Percentiles rank a stretch among this genome's conserved stretches.
Conservation (phyloP, 2,113 vertebrate species). For the Mormyrus iriodes region DNA sequence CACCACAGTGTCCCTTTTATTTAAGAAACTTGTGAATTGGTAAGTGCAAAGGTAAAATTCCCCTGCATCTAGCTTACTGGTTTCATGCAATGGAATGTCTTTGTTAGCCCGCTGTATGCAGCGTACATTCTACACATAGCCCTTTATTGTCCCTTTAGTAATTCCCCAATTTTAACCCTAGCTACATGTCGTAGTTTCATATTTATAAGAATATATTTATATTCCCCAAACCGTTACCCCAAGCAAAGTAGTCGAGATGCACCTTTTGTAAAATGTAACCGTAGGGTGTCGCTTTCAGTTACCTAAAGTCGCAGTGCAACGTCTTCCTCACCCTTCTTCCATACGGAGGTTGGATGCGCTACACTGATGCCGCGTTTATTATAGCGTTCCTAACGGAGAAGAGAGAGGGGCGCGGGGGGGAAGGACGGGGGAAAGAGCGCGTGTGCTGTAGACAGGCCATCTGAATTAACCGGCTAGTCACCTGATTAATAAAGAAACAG, state of each 20-base stretch:
- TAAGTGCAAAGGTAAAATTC: neutral
- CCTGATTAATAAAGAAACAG: conserved; percentile 31
- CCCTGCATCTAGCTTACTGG: neutral
- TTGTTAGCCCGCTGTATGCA: neutral
- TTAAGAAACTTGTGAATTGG: neutral
- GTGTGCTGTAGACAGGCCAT: conserved; percentile 51
- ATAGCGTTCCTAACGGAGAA: conserved; percentile 41
- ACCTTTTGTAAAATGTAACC: neutral
- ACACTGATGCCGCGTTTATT: conserved; percentile 56
- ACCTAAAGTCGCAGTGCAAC: conserved; percentile 15
- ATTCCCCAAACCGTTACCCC: neutral
- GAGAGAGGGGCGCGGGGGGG: conserved; percentile 17
- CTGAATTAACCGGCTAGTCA: conserved; percentile 47
- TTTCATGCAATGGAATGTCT: neutral
- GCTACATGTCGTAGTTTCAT: neutral
- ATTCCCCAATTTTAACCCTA: neutral
- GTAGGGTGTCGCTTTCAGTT: conserved; percentile 10
- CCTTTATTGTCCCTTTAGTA: neutral
- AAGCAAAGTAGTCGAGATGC: neutral
- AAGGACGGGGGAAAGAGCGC: conserved; percentile 37
- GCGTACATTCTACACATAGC: neutral
- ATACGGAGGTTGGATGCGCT: conserved; percentile 25
- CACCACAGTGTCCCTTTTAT: neutral
- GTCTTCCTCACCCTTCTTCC: conserved; percentile 12
- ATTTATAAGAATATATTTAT: neutral